Evolutionary conservation across 2,797 vertebrate species (phyloP).

Genomic region (Darevskia mixta): DNA sequence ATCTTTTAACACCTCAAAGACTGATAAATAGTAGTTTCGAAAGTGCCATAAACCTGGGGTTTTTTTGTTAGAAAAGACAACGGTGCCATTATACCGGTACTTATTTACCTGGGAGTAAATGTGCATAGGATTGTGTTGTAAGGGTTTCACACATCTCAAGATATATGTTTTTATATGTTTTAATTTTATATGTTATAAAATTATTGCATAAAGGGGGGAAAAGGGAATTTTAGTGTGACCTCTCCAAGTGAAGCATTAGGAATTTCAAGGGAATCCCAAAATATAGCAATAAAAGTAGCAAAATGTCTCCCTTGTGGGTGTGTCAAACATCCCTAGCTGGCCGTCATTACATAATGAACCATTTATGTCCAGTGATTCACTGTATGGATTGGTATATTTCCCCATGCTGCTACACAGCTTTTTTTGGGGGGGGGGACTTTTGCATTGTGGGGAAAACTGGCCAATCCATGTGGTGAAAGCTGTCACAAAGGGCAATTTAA

Average conservation of each 20-base stretch:
- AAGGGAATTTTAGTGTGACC: background rate
- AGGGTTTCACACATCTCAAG: background rate
- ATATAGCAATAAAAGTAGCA: background rate
- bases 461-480: background rate
- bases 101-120: no score
- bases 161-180: no score
- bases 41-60: no score
- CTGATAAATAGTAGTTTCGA: no score
- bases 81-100: no score
- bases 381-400: background rate
- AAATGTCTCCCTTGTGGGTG: background rate
- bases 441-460: background rate
- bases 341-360: background rate
- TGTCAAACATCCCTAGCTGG: background rate
- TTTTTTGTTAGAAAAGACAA: no score
- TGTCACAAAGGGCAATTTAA: background rate
- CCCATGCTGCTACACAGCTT: background rate
- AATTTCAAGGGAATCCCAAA: background rate
- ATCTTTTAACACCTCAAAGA: no score
- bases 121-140: no score
- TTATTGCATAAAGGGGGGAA: slow-evolving; percentile 5
- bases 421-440: no score
- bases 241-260: background rate
- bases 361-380: background rate
- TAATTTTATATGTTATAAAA: background rate